Conservation (phyloP, 2,797 vertebrate species). For the Uromys caudimaculatus region DNA sequence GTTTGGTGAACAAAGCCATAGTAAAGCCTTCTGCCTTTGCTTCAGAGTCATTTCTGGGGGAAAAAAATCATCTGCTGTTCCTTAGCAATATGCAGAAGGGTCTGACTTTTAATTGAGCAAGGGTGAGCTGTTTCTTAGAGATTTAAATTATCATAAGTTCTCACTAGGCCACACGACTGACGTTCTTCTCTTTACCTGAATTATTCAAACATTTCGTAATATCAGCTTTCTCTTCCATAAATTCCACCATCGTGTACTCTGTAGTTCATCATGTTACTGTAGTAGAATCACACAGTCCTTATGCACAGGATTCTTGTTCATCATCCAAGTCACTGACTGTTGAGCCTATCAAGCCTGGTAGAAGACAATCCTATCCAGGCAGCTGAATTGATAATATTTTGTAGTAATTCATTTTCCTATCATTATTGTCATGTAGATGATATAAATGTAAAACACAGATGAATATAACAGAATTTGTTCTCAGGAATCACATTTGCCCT, state of each 20-base stretch:
- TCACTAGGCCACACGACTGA: background rate
- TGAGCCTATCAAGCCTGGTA: background rate
- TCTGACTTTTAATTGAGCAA: slow-evolving; percentile 54
- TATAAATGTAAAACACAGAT: background rate
- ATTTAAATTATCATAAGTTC: background rate
- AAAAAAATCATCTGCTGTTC: slow-evolving; percentile 68
- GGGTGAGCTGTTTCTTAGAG: slow-evolving; percentile 13
- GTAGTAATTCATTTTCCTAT: slow-evolving; percentile 25
- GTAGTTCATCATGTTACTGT: background rate
- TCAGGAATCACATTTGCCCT: background rate
- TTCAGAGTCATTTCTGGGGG: slow-evolving; percentile 55
- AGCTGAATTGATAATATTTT: background rate
- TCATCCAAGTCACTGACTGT: background rate
- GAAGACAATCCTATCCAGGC: background rate
- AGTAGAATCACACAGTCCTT: background rate
- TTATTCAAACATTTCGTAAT: slow-evolving; percentile 21
- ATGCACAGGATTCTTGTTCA: background rate
- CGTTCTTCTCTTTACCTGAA: slow-evolving; percentile 42
- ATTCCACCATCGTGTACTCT: background rate
- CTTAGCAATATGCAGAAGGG: slow-evolving; percentile 56
- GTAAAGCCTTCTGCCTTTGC: slow-evolving; percentile 64
- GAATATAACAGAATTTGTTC: background rate
- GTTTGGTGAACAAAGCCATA: slow-evolving; percentile 66
- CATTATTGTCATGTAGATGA: background rate
- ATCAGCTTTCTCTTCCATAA: background rate